phyloP scores from a whole-genome alignment of 2,797 vertebrate species.

The Lophotriccus pileatus region DNA sequence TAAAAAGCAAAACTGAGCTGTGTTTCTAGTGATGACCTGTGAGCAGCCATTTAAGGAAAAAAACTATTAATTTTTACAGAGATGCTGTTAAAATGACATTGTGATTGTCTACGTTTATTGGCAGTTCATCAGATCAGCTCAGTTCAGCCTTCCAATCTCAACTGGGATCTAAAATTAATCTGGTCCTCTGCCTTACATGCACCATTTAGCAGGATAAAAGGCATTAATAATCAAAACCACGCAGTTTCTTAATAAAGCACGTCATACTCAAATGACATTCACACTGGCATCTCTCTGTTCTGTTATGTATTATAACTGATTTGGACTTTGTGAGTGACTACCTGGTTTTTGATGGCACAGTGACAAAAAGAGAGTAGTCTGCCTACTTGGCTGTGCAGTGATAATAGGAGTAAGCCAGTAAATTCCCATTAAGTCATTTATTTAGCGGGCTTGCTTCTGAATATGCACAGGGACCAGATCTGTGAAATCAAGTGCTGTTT shows the following conservation, averaged over 20 bases:
- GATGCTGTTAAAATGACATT: background rate
- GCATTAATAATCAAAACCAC: background rate
- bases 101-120: background rate
- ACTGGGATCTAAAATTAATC: background rate
- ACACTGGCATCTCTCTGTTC: background rate
- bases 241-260: background rate
- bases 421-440: background rate
- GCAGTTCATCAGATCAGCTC: background rate
- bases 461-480: background rate
- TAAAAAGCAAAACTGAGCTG: slow-evolving; percentile 31
- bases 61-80: background rate
- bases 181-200: background rate
- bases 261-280: background rate
- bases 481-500: background rate
- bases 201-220: slow-evolving; percentile 12
- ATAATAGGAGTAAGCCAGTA: background rate
- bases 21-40: background rate
- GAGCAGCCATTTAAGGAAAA: slow-evolving; percentile 18
- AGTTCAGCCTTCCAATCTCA: background rate
- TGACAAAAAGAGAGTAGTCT: background rate
- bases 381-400: background rate
- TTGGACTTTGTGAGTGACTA: background rate
- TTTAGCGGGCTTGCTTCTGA: background rate
- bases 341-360: background rate
- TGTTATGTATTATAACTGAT: background rate